A percentile compares a stretch with the other conserved stretches of the same genome.
These are phyloP conservation scores for Rhodeus uyekii DNA, from an alignment of 2,797 vertebrate genomes.

Conservation along the genomic window DNA sequence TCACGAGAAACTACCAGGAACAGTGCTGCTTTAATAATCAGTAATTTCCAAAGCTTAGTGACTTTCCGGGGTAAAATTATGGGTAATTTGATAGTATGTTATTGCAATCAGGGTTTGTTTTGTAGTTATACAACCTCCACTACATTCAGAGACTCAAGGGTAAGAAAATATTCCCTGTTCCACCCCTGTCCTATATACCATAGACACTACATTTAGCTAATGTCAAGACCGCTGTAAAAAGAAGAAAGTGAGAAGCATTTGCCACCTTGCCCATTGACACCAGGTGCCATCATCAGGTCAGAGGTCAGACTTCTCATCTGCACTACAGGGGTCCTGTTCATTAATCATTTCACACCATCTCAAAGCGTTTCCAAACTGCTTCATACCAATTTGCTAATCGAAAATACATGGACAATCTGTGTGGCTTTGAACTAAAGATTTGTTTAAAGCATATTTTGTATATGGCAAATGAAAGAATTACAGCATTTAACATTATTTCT, in stretches of 20 bases:
- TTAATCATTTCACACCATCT: background rate
- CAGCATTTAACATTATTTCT: background rate
- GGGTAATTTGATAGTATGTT: slow-evolving; percentile 22
- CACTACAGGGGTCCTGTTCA: background rate
- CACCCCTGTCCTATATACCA: background rate
- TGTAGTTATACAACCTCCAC: slow-evolving; percentile 16
- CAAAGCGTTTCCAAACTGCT: no score
- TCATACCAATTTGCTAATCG: background rate
- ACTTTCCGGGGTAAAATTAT: background rate
- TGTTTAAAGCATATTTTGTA: background rate
- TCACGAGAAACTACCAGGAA: background rate
- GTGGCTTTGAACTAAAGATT: background rate
- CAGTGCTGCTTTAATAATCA: background rate
- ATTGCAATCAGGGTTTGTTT: slow-evolving; percentile 30
- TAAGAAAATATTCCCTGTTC: slow-evolving; percentile 3
- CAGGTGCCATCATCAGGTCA: background rate
- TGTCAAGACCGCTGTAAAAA: background rate
- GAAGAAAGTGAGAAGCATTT: background rate
- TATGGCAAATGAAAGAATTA: background rate
- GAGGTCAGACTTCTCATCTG: background rate
- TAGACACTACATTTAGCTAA: background rate
- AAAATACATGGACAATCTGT: background rate
- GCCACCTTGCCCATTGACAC: background rate
- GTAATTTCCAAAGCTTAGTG: background rate
- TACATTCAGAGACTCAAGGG: background rate